These are phyloP conservation scores for Perdix hodgsoniae DNA, from an alignment of 2,797 vertebrate species.

Conservation along the genomic window DNA sequence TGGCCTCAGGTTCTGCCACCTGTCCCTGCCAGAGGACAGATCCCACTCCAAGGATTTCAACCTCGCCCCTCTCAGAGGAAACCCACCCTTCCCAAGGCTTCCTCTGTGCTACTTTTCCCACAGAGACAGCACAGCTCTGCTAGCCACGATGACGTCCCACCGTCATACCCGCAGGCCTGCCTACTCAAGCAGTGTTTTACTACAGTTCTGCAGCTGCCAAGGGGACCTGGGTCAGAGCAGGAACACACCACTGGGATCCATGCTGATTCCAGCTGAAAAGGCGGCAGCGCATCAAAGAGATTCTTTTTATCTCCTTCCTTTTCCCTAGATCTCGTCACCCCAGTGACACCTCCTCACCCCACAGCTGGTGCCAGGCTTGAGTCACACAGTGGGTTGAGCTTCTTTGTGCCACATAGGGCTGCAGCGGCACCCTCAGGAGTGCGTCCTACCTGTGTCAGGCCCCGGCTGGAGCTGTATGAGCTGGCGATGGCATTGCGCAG, in stretches of 20 bases:
- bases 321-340: background rate
- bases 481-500: constrained; percentile 91
- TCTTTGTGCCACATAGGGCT: too few relatives aligned
- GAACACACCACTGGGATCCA: fast-evolving
- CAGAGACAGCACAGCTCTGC: background rate
- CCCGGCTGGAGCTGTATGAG: constrained; percentile 92
- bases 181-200: background rate
- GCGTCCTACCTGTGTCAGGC: constrained; percentile 84
- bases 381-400: fast-evolving
- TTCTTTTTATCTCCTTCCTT: background rate
- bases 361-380: too few relatives aligned
- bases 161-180: background rate
- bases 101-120: background rate
- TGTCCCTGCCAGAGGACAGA: background rate
- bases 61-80: background rate
- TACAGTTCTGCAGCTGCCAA: background rate
- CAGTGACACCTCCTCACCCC: too few relatives aligned
- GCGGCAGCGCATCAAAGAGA: background rate
- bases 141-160: fast-evolving
- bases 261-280: background rate
- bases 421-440: fast-evolving
- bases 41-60: background rate
- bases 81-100: background rate
- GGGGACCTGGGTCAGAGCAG: background rate
- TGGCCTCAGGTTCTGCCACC: background rate